These are phyloP conservation scores for Karalla daura DNA, from an alignment of 2,797 vertebrate genomes.

Conservation along the genomic window DNA sequence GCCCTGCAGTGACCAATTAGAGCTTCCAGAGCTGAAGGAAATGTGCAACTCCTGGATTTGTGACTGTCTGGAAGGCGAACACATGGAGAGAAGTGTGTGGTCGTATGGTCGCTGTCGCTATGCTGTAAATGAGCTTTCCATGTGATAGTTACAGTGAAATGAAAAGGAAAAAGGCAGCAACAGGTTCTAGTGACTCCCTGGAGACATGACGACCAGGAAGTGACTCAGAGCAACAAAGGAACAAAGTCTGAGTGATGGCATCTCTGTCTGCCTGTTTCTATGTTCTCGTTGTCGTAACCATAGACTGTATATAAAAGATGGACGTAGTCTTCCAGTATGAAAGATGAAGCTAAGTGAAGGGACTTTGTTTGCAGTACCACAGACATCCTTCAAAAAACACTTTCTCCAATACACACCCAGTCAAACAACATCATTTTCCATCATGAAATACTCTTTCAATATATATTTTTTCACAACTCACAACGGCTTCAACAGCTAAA, in stretches of 20 bases:
- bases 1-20: constrained; percentile 46
- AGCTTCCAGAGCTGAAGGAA: constrained; percentile 13
- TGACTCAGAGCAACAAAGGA: constrained; percentile 59
- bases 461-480: no score
- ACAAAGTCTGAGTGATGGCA: constrained; percentile 23
- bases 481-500: no score
- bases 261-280: constrained; percentile 17
- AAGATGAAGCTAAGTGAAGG: no score
- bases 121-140: constrained; percentile 61
- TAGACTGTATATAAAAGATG: no score
- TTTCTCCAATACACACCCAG: no score
- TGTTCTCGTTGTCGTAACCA: no score
- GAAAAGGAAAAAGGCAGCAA: constrained; percentile 59
- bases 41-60: neutral
- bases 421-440: no score
- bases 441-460: no score
- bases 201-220: constrained; percentile 39
- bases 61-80: constrained; percentile 38
- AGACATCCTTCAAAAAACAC: no score
- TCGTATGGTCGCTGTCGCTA: constrained; percentile 62
- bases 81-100: constrained; percentile 39
- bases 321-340: no score
- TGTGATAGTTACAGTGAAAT: constrained; percentile 74
- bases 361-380: no score
- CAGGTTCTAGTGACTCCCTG: constrained; percentile 50